phyloP scores from a whole-genome alignment of 2,888 invertebrate species.

The Cremastinae sp. region DNA sequence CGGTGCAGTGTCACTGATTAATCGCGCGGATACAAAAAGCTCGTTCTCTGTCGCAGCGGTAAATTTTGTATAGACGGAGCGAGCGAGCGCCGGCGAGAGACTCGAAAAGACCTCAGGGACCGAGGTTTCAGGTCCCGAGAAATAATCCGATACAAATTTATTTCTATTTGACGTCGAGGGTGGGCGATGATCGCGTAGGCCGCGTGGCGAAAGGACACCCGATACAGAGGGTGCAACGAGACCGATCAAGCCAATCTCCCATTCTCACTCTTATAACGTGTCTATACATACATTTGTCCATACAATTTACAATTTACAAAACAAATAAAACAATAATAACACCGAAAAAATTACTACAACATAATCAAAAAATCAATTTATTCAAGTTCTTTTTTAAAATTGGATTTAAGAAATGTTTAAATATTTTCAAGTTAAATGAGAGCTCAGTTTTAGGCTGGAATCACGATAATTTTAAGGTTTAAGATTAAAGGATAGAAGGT shows the following conservation, averaged over 20 bases:
- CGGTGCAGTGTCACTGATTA: constrained; percentile 51
- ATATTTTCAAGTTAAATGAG: constrained; percentile 2
- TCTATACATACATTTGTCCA: background rate
- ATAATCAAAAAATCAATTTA: background rate
- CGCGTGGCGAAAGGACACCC: constrained; percentile 55
- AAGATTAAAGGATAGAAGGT: constrained; percentile 11
- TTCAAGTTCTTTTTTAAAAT: no score
- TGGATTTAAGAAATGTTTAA: no score
- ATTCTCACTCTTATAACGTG: constrained; percentile 4
- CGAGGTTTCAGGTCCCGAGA: constrained; percentile 51
- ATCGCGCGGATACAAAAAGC: constrained; percentile 35
- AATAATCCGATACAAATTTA: constrained; percentile 74
- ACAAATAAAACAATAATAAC: no score
- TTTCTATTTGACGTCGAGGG: constrained; percentile 76
- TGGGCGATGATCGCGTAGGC: constrained; percentile 67
- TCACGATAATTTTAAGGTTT: constrained; percentile 29
- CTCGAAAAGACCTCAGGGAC: constrained; percentile 54
- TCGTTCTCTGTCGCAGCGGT: constrained; percentile 13
- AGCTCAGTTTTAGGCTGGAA: no score
- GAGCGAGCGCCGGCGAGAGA: background rate
- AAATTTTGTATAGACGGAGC: constrained; percentile 25
- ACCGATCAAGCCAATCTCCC: constrained; percentile 50
- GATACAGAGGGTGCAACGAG: constrained; percentile 42
- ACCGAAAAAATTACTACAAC: background rate
- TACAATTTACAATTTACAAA: background rate